Evolutionary conservation across 2,888 invertebrate genomes (phyloP).

Genomic region (Dicyrtoma fusca): DNA sequence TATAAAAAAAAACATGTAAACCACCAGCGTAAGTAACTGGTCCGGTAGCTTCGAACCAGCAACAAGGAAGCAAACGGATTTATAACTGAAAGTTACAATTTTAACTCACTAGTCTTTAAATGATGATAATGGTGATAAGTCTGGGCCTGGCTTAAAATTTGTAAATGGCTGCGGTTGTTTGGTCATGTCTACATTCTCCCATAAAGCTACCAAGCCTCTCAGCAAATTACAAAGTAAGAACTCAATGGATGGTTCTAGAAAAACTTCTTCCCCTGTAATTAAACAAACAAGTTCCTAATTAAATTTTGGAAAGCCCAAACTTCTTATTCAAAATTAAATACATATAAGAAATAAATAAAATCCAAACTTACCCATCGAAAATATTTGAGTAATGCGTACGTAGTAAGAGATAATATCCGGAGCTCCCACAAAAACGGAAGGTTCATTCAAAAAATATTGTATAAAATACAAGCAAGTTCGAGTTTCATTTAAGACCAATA

Average conservation of each 20-base stretch:
- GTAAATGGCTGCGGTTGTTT: slow-evolving; percentile 24
- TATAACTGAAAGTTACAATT: background rate
- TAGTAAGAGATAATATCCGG: slow-evolving; percentile 23
- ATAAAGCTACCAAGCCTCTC: slow-evolving; percentile 1
- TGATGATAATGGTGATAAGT: background rate
- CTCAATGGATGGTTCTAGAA: slow-evolving; percentile 16
- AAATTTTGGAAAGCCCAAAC: too few relatives aligned
- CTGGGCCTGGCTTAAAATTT: slow-evolving; percentile 27
- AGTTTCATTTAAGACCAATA: slow-evolving; percentile 15
- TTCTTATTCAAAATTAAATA: background rate
- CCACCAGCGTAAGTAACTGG: too few relatives aligned
- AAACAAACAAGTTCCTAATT: too few relatives aligned
- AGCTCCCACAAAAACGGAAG: background rate
- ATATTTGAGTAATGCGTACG: slow-evolving; percentile 25
- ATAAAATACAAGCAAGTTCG: slow-evolving; percentile 19
- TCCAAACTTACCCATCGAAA: slow-evolving; percentile 28
- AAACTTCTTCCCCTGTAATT: slow-evolving; percentile 27
- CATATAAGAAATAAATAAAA: background rate
- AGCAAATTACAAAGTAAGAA: slow-evolving; percentile 6
- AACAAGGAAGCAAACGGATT: slow-evolving; percentile 10
- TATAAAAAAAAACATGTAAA: background rate
- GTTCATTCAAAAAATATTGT: slow-evolving; percentile 3
- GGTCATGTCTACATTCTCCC: background rate
- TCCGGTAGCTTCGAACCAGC: slow-evolving; percentile 7
- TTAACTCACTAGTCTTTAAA: slow-evolving; percentile 32